These are phyloP conservation scores for Kryptopterus vitreolus DNA, from an alignment of 2,797 vertebrate genomes.

Conservation along the genomic window DNA sequence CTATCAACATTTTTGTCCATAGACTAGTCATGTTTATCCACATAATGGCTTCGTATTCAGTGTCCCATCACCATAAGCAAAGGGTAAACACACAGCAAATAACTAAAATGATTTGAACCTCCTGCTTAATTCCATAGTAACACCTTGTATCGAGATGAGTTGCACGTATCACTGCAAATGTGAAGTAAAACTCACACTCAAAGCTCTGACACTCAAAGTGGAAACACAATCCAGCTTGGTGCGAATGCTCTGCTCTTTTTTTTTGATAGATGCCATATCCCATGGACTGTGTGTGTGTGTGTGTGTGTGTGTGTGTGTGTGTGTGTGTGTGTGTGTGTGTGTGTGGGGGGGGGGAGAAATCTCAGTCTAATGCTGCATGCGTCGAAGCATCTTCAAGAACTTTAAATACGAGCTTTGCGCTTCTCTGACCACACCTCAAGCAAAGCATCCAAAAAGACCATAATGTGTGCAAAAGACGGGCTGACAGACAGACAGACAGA, in stretches of 20 bases:
- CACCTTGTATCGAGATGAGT: conserved; percentile 9
- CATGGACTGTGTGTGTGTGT: background rate
- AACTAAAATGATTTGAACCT: conserved; percentile 10
- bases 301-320: conserved; percentile 11
- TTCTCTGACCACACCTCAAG: conserved; percentile 19
- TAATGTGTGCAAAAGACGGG: background rate
- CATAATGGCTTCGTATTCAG: background rate
- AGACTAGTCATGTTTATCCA: background rate
- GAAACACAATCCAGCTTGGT: background rate
- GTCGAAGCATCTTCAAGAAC: conserved; percentile 18
- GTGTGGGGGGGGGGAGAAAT: background rate
- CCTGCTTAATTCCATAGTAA: conserved; percentile 16
- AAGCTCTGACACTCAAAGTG: background rate
- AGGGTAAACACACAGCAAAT: background rate
- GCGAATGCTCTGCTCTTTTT: background rate
- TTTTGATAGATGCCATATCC: background rate
- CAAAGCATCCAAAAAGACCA: background rate
- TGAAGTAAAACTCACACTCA: background rate
- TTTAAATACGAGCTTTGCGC: background rate
- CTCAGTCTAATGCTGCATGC: conserved; percentile 20
- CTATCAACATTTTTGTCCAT: background rate
- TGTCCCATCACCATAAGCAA: background rate
- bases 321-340: background rate
- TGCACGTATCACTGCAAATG: conserved; percentile 12
- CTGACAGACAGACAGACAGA: background rate